Evolutionary conservation across 2,888 invertebrate species (phyloP).

Genomic region (Callyntrura guangdongensis): DNA sequence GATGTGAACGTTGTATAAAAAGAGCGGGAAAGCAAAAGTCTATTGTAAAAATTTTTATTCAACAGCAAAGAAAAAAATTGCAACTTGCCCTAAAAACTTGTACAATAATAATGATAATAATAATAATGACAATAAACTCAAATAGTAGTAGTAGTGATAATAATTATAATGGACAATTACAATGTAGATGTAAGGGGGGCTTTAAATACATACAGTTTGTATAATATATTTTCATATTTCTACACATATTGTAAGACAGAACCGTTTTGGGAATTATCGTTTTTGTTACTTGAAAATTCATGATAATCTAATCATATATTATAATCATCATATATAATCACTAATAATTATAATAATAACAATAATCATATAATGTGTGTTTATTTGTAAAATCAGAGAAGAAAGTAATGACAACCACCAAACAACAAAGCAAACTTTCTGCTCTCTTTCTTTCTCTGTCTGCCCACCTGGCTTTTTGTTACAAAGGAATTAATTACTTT

Average conservation of each 20-base stretch:
- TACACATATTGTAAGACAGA: too few relatives aligned
- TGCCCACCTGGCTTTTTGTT: too few relatives aligned
- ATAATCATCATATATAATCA: neutral
- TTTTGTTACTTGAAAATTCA: neutral
- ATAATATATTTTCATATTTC: too few relatives aligned
- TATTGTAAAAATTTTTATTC: slow-evolving; percentile 57
- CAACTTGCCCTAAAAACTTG: slow-evolving; percentile 56
- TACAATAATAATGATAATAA: slow-evolving; percentile 41
- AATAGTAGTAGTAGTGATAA: neutral
- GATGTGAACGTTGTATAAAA: slow-evolving; percentile 23
- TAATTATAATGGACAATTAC: neutral
- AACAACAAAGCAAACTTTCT: neutral
- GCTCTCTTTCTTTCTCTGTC: neutral
- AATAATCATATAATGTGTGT: neutral
- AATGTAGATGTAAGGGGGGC: neutral
- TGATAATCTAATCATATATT: neutral
- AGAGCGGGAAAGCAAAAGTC: slow-evolving; percentile 3
- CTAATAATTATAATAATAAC: neutral
- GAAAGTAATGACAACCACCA: slow-evolving; percentile 28
- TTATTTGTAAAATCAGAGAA: slow-evolving; percentile 19
- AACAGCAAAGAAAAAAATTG: slow-evolving; percentile 53
- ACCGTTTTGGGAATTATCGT: too few relatives aligned
- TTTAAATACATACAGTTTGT: too few relatives aligned
- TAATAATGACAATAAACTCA: slow-evolving; percentile 8
- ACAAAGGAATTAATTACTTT: neutral